Evolutionary conservation across 2,888 invertebrate species (phyloP).

Genomic region (Shargacucullia verbasci): DNA sequence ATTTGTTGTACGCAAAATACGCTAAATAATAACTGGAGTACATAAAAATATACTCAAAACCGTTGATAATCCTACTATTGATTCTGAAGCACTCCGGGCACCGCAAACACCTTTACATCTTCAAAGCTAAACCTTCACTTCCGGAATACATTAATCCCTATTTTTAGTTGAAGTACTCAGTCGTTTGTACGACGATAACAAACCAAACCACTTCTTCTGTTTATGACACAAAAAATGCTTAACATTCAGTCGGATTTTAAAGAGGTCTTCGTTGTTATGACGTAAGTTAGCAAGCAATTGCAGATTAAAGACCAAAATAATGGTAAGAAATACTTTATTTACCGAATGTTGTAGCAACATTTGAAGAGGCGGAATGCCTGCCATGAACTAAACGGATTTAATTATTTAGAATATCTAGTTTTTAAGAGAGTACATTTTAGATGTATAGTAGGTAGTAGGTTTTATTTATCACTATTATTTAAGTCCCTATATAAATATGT

Average conservation of each 20-base stretch:
- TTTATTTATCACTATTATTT: too few species aligned
- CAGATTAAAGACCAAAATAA: too few species aligned
- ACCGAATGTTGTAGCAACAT: too few species aligned
- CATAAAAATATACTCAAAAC: conserved; percentile 5
- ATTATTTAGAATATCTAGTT: too few species aligned
- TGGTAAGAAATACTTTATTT: too few species aligned
- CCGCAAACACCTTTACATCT: conserved; percentile 29
- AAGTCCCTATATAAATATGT: too few species aligned
- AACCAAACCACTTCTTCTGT: conserved; percentile 41
- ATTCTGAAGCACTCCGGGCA: conserved; percentile 16
- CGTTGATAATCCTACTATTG: conserved; percentile 18
- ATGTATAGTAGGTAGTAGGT: too few species aligned
- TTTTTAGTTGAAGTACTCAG: conserved; percentile 42
- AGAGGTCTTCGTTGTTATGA: background rate
- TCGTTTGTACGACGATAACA: conserved; percentile 26
- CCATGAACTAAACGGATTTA: too few species aligned
- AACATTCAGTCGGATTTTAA: conserved; percentile 1
- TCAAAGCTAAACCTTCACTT: conserved; percentile 44
- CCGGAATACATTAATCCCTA: conserved; percentile 51
- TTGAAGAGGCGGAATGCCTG: too few species aligned
- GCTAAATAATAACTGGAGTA: background rate
- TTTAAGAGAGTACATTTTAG: too few species aligned
- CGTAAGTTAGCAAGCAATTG: too few species aligned
- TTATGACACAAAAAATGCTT: conserved; percentile 30
- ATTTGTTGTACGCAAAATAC: background rate